Evolutionary conservation across 2,113 vertebrate species (phyloP), one percentile per base, ranked within the genome.

Genomic region (Coracopsis vasa): DNA sequence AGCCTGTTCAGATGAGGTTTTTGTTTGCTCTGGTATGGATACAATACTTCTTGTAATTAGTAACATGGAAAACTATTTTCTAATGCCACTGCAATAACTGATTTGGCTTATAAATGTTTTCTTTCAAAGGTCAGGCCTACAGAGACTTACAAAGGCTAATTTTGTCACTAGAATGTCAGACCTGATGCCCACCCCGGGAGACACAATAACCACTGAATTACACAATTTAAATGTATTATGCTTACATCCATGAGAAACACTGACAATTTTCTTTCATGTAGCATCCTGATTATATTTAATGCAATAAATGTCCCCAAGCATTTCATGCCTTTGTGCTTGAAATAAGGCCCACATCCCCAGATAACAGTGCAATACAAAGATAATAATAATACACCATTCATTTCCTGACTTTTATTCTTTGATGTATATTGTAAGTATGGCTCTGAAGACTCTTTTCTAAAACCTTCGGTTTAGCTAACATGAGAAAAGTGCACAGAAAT

Each of bases 1-100:
- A 95, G 93, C 64, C 92, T 80, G 53, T 35, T 75, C 82, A 88
- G 75, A 92, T 94, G 90, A 86, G 72, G 18, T 45, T 88, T 97
- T 88, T 97, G 74, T 95, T 96, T 96, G 91, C 85, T 92, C 80
- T 94, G 85, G 65, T 96, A 51, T 80, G 92, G 88, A 65, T 85
- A 81, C 90, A 91, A 90, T 83, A 73, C 81, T 80, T 87, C 69
- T 93, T 70, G 74, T 91, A 94, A 97, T 96, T 90, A 95, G 66
- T 72, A 94, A 93, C 88, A 69, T 44, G 62, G 85, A 91, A 92
- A 91, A 96, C 64, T 90, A 47, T 92, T 87, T 96, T 94, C 74
- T 94, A 86, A 75, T 89, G 71, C 72, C 5, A 16, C 69, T 95
- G 93, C 81, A 92, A 85, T 86, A 83, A 79, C 69, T 54, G 29